Conservation (phyloP, 2,888 invertebrate genomes). For the Euproctis similis region DNA sequence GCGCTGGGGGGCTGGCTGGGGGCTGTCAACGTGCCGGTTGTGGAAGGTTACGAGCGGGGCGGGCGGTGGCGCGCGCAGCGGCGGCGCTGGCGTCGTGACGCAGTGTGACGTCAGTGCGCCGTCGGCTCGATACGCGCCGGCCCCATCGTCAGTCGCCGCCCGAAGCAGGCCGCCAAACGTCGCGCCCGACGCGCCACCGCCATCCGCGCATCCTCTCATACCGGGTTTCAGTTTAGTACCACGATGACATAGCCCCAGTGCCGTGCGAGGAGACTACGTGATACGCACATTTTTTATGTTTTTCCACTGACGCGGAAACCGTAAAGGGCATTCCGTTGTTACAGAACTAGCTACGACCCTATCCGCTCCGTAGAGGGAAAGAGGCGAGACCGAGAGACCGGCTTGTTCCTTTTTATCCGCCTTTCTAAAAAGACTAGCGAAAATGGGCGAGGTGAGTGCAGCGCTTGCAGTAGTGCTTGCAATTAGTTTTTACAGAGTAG, state of each 20-base stretch:
- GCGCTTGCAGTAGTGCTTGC: slow-evolving; percentile 70
- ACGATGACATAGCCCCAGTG: slow-evolving; percentile 73
- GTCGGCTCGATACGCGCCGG: slow-evolving; percentile 79
- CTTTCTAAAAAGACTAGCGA: slow-evolving; percentile 70
- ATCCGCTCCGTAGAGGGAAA: slow-evolving; percentile 65
- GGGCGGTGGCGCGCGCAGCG: slow-evolving; percentile 53
- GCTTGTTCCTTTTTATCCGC: slow-evolving; percentile 67
- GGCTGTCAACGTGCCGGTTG: slow-evolving; percentile 62
- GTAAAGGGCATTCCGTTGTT: slow-evolving; percentile 71
- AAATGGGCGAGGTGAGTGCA: slow-evolving; percentile 76
- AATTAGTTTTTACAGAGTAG: slow-evolving; percentile 53
- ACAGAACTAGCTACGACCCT: slow-evolving; percentile 72
- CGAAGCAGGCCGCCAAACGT: slow-evolving; percentile 68
- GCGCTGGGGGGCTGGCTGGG: too few relatives aligned
- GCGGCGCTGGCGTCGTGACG: slow-evolving; percentile 76
- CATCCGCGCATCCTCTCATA: slow-evolving; percentile 65
- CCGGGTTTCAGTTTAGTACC: slow-evolving; percentile 72
- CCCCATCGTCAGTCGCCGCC: slow-evolving; percentile 77
- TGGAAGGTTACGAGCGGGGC: slow-evolving; percentile 60
- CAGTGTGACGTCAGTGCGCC: slow-evolving; percentile 83
- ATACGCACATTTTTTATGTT: slow-evolving; percentile 72
- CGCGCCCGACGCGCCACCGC: slow-evolving; percentile 62
- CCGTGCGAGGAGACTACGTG: slow-evolving; percentile 65
- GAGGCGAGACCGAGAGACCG: slow-evolving; percentile 69
- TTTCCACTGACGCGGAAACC: slow-evolving; percentile 67